phyloP scores from a whole-genome alignment of 2,888 invertebrate genomes.

The Metellina segmentata region DNA sequence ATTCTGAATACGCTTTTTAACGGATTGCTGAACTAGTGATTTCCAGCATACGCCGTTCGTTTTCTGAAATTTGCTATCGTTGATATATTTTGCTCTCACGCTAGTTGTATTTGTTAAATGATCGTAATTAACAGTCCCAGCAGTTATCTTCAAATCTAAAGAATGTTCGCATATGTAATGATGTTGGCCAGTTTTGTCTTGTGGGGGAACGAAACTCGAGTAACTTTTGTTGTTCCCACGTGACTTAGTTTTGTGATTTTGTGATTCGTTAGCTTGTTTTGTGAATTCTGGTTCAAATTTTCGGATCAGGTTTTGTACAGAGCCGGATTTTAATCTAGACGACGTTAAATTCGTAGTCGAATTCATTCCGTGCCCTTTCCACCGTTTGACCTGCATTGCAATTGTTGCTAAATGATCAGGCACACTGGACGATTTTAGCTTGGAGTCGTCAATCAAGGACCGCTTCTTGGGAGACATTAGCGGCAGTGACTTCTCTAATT shows the following conservation, averaged over 20 bases:
- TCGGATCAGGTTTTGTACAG: slow-evolving; percentile 62
- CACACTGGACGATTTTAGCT: slow-evolving; percentile 43
- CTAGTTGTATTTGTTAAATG: neutral
- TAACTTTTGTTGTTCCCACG: neutral
- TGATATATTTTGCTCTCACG: neutral
- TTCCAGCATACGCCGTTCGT: neutral
- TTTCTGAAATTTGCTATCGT: neutral
- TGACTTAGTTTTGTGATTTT: neutral
- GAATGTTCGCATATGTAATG: neutral
- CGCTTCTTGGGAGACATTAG: neutral
- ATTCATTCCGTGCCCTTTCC: neutral
- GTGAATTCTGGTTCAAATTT: slow-evolving; percentile 33
- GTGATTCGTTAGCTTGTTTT: neutral
- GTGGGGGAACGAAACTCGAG: too few relatives aligned
- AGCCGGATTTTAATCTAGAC: slow-evolving; percentile 32
- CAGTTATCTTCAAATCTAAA: neutral
- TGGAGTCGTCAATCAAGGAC: neutral
- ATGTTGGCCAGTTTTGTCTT: neutral
- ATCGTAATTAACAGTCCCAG: neutral
- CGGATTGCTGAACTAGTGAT: slow-evolving; percentile 2
- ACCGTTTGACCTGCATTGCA: neutral
- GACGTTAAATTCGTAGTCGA: neutral
- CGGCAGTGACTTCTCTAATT: slow-evolving; percentile 43
- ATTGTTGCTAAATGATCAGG: slow-evolving; percentile 32
- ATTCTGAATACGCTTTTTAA: slow-evolving; percentile 36